Percentiles rank a stretch among this genome's conserved stretches.
These are phyloP conservation scores for Parelbella ahira DNA, from an alignment of 2,888 invertebrate species.

Conservation along the genomic window DNA sequence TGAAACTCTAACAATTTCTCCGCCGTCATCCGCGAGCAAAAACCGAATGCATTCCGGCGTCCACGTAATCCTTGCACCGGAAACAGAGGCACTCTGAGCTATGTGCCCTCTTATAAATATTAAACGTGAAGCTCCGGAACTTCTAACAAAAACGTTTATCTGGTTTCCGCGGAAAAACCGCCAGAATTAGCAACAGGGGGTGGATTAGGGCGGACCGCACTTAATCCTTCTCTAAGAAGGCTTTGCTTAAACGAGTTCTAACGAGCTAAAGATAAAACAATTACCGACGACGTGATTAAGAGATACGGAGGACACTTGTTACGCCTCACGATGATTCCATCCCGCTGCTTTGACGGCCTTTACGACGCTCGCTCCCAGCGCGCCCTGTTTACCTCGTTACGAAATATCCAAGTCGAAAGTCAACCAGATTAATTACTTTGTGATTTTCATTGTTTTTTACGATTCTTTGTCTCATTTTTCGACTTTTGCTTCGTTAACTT, in stretches of 20 bases:
- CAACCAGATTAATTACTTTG: slow-evolving; percentile 30
- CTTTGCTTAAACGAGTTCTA: slow-evolving; percentile 81
- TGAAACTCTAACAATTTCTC: slow-evolving; percentile 53
- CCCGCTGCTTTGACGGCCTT: slow-evolving; percentile 42
- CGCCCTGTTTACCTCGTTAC: slow-evolving; percentile 33
- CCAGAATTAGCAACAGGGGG: slow-evolving; percentile 77
- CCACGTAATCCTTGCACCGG: slow-evolving; percentile 62
- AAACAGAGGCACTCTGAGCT: slow-evolving; percentile 60
- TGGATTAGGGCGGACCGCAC: slow-evolving; percentile 78
- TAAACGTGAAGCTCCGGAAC: slow-evolving; percentile 59
- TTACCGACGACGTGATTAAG: slow-evolving; percentile 77
- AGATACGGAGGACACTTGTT: slow-evolving; percentile 79
- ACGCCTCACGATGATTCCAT: slow-evolving; percentile 60
- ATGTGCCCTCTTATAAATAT: slow-evolving; percentile 74
- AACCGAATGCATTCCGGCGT: slow-evolving; percentile 56
- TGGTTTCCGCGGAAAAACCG: slow-evolving; percentile 76
- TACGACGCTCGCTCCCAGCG: slow-evolving; percentile 33
- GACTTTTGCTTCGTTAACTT: too few species aligned
- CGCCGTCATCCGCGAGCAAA: slow-evolving; percentile 51
- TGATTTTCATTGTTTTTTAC: slow-evolving; percentile 16
- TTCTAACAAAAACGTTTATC: slow-evolving; percentile 78
- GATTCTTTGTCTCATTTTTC: too few species aligned
- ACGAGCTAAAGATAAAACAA: slow-evolving; percentile 81
- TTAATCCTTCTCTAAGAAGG: slow-evolving; percentile 81
- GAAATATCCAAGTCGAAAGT: slow-evolving; percentile 27